Percentiles rank a stretch among this genome's conserved stretches.
Conservation (phyloP, 2,888 invertebrate genomes). For the Matsumyia berberina region DNA sequence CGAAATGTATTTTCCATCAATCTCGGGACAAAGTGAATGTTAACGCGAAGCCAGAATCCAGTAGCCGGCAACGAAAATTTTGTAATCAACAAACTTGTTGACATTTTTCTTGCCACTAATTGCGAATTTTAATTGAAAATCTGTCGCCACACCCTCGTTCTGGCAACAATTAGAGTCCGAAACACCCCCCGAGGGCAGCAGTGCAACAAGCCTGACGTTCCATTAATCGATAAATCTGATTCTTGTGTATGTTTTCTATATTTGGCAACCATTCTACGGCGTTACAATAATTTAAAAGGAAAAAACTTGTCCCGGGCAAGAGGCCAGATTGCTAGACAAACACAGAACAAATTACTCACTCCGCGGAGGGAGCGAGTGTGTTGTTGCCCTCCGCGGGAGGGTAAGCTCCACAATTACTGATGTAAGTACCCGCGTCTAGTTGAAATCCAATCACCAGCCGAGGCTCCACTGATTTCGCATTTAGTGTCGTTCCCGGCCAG, state of each 20-base stretch:
- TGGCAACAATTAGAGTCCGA: conserved; percentile 55
- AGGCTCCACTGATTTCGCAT: conserved; percentile 40
- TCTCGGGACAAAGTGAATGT: conserved; percentile 32
- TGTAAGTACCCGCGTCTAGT: conserved; percentile 28
- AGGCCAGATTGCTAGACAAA: conserved; percentile 10
- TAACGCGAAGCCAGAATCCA: not conserved
- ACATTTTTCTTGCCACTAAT: conserved; percentile 68
- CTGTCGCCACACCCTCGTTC: conserved; percentile 61
- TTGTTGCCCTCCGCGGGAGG: not conserved
- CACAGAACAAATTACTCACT: not conserved
- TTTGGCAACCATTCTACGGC: conserved; percentile 61
- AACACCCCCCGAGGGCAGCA: conserved; percentile 11
- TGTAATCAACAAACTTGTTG: conserved; percentile 61
- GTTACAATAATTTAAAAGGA: no score
- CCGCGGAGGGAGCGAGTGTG: conserved; percentile 1
- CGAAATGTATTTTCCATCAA: no score
- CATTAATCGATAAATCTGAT: conserved; percentile 69
- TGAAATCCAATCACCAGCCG: conserved; percentile 47
- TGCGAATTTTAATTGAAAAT: conserved; percentile 74
- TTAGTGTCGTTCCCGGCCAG: not conserved
- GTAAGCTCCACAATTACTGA: conserved; percentile 45
- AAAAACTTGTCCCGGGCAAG: no score
- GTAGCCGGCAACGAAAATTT: not conserved
- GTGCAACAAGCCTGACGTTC: conserved; percentile 26
- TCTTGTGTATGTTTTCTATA: conserved; percentile 57